Evolutionary conservation across 92 coral and sea anemone genomes (phyloP).

Genomic region (Zoanthus sansibaricus): DNA sequence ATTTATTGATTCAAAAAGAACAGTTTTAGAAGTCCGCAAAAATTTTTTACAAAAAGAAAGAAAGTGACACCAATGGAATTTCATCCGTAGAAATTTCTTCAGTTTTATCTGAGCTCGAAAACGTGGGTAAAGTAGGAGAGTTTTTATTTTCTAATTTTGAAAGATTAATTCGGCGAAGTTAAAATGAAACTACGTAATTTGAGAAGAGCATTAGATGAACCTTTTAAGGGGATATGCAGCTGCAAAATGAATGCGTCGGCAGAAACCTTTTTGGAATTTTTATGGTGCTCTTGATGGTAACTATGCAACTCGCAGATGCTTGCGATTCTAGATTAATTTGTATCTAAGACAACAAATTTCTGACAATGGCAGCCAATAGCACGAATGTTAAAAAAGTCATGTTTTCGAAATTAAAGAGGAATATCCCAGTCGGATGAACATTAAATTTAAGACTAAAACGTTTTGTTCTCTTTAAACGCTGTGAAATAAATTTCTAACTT

Average conservation of each 20-base stretch:
- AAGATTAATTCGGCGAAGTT: not conserved
- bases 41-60: not conserved
- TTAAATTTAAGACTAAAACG: not conserved
- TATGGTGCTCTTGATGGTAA: not conserved
- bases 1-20: too few relatives aligned
- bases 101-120: not conserved
- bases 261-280: constrained; percentile 23
- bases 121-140: too few relatives aligned
- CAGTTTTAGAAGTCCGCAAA: too few relatives aligned
- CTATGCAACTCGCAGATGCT: constrained; percentile 21
- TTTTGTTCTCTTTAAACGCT: not conserved
- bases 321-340: not conserved
- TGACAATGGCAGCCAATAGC: constrained; percentile 29
- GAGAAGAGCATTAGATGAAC: not conserved
- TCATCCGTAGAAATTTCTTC: not conserved
- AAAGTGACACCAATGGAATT: constrained; percentile 19
- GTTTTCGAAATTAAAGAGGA: not conserved
- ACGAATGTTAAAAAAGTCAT: constrained; percentile 2
- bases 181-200: constrained; percentile 1
- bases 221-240: constrained; percentile 6
- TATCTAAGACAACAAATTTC: constrained; percentile 5
- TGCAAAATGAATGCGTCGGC: constrained; percentile 4
- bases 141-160: not conserved
- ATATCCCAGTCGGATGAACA: not conserved
- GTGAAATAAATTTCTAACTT: not conserved